Percentiles rank a stretch among this genome's conserved stretches.
Conservation (phyloP, 2,113 vertebrate genomes). For the Xiphophorus hellerii region DNA sequence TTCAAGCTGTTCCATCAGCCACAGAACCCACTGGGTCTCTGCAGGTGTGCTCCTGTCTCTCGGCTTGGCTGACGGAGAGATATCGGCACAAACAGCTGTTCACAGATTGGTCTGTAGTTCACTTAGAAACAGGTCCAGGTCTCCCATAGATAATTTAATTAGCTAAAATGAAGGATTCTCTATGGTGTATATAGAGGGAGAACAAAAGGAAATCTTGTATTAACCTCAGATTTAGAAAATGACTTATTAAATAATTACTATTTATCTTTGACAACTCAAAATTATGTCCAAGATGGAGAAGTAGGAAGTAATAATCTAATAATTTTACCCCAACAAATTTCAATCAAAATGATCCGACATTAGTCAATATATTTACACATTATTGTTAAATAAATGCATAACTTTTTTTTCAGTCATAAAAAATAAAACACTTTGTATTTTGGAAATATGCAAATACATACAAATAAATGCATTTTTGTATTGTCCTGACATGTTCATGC, state of each 20-base stretch:
- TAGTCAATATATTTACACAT: no score
- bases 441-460: no score
- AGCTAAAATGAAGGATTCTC: not conserved
- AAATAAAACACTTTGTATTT: no score
- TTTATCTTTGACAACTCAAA: no score
- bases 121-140: not conserved
- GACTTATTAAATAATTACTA: not conserved
- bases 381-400: no score
- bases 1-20: not conserved
- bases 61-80: not conserved
- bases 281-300: no score
- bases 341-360: no score
- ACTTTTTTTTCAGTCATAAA: no score
- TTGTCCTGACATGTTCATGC: no score
- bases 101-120: not conserved
- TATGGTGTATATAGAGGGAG: not conserved
- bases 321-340: no score
- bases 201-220: not conserved
- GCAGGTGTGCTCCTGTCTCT: not conserved
- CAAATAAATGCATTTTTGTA: no score
- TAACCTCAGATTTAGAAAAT: not conserved
- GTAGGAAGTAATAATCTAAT: no score
- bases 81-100: not conserved
- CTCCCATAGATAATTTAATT: not conserved
- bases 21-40: not conserved